A percentile compares a stretch with the other conserved stretches of the same genome.
Evolutionary conservation across 2,888 invertebrate genomes (phyloP).

Genomic region (Conistra vaccinii): DNA sequence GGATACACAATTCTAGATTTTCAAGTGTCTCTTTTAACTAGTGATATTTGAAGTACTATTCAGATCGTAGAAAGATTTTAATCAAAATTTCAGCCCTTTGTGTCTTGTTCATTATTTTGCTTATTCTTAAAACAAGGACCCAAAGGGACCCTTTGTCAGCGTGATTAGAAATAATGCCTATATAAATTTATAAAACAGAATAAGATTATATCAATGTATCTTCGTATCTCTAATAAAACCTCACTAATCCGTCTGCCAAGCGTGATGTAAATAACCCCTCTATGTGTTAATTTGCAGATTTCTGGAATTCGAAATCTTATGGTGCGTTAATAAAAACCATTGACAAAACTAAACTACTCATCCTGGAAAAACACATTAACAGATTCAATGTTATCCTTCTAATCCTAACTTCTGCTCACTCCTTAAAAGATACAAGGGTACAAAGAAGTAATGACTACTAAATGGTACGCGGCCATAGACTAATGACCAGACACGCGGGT

Average conservation of each 20-base stretch:
- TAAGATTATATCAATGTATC: neutral
- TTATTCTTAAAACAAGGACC: conserved; percentile 10
- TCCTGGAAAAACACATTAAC: neutral
- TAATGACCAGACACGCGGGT: conserved; percentile 41
- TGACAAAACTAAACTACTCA: neutral
- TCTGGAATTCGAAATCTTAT: neutral
- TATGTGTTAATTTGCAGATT: neutral
- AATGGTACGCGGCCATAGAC: conserved; percentile 43
- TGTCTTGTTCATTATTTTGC: conserved; percentile 5
- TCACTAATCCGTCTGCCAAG: no score
- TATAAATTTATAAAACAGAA: neutral
- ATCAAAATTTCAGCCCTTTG: conserved; percentile 25
- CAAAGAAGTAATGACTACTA: conserved; percentile 33
- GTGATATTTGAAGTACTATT: conserved; percentile 46
- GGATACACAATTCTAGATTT: conserved; percentile 39
- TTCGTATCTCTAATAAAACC: neutral
- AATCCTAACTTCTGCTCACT: neutral
- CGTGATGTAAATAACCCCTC: neutral
- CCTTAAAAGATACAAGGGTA: conserved; percentile 1
- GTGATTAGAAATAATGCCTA: conserved; percentile 6
- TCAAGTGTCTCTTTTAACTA: conserved; percentile 42
- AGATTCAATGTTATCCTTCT: neutral
- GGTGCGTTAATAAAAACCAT: accelerated
- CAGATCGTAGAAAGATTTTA: conserved; percentile 24
- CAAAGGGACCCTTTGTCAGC: conserved; percentile 4